Percentiles rank a stretch among this genome's conserved stretches.
These are phyloP conservation scores for Chelonus formosanus DNA, from an alignment of 2,888 invertebrate genomes.

Conservation along the genomic window DNA sequence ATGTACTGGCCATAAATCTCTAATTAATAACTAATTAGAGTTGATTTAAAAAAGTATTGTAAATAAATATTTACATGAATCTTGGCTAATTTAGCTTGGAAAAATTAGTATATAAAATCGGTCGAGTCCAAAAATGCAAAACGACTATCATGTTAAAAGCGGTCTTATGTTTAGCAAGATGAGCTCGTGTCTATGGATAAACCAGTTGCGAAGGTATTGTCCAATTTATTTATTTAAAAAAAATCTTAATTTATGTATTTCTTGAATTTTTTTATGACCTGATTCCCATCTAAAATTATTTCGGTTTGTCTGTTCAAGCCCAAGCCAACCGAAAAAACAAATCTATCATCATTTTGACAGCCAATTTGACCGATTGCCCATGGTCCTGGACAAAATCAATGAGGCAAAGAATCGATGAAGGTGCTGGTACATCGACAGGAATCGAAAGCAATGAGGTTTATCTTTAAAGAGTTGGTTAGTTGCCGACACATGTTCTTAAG, in stretches of 20 bases:
- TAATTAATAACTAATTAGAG: too few species aligned
- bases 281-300: too few species aligned
- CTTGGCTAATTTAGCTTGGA: too few species aligned
- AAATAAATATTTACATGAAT: too few species aligned
- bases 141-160: constrained; percentile 45
- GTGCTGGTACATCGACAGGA: constrained; percentile 48
- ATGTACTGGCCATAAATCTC: too few species aligned
- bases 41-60: too few species aligned
- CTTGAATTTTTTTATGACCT: neutral
- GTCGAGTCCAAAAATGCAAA: constrained; percentile 12
- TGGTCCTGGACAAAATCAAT: constrained; percentile 26
- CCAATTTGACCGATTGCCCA: neutral
- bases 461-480: constrained; percentile 38
- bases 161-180: constrained; percentile 47
- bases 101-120: too few species aligned
- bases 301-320: too few species aligned
- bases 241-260: neutral
- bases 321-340: neutral
- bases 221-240: constrained; percentile 26
- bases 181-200: constrained; percentile 36
- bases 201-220: constrained; percentile 45
- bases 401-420: constrained; percentile 40
- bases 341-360: neutral
- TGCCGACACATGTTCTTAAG: constrained; percentile 45
- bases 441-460: constrained; percentile 51